These are phyloP conservation scores for Sinella curviseta DNA, from an alignment of 1,140 invertebrate species.

Conservation along the genomic window DNA sequence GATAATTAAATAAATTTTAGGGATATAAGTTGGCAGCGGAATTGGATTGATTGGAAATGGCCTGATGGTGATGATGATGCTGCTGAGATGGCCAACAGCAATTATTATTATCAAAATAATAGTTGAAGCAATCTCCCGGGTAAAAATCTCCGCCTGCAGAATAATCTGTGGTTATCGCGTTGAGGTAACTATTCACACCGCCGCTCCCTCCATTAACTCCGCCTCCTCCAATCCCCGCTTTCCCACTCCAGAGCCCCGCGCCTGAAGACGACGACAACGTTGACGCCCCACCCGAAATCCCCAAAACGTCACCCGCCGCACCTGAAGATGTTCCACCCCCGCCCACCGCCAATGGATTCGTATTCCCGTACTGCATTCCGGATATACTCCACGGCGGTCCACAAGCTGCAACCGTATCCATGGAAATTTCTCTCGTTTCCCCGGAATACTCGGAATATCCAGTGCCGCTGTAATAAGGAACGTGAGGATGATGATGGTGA, in stretches of 20 bases:
- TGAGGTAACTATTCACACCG: background rate
- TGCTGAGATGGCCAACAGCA: constrained; percentile 13
- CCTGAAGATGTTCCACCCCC: too few relatives aligned
- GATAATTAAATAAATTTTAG: too few relatives aligned
- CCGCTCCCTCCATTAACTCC: too few relatives aligned
- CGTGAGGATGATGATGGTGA: background rate
- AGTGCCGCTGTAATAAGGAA: background rate
- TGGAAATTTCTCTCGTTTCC: background rate
- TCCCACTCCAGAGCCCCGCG: background rate
- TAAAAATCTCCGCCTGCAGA: background rate
- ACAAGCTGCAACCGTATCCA: background rate
- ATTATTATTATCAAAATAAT: constrained; percentile 15
- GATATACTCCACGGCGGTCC: constrained; percentile 1
- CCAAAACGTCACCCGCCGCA: too few relatives aligned
- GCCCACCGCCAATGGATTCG: too few relatives aligned
- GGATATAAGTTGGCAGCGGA: background rate
- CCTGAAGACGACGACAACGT: too few relatives aligned
- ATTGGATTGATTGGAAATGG: background rate
- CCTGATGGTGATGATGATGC: background rate
- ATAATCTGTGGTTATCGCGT: background rate
- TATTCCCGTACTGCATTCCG: background rate
- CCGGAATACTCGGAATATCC: too few relatives aligned
- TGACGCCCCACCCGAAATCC: too few relatives aligned
- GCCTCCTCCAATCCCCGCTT: too few relatives aligned
- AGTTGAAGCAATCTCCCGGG: background rate